A percentile compares a stretch with the other conserved stretches of the same genome.
Conservation (phyloP, 2,113 vertebrate species). For the Etheostoma cragini region DNA sequence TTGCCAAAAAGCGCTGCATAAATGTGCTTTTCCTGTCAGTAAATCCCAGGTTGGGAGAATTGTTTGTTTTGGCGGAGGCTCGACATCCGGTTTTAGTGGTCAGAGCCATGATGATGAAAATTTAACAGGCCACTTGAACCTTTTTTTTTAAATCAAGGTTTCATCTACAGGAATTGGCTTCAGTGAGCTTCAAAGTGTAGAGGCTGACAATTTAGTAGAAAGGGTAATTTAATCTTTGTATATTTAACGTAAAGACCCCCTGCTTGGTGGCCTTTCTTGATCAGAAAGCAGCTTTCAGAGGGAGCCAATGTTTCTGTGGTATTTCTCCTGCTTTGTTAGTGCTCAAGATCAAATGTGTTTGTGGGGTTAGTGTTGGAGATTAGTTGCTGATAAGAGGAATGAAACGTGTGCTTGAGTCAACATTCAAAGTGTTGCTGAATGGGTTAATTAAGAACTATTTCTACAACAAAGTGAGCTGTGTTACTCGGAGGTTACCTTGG, state of each 20-base stretch:
- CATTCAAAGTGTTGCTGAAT: conserved; percentile 1
- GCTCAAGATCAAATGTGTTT: conserved; percentile 24
- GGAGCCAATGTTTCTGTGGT: conserved; percentile 32
- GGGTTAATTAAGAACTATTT: conserved; percentile 65
- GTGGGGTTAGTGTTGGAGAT: neutral
- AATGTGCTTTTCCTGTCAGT: neutral
- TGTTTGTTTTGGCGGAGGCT: neutral
- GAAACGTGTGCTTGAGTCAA: conserved; percentile 12
- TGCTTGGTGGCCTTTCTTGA: conserved; percentile 20
- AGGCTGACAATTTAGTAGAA: conserved; percentile 9
- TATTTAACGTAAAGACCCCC: conserved; percentile 32
- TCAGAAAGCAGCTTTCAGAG: conserved; percentile 6
- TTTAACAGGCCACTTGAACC: neutral
- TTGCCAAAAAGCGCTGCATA: neutral
- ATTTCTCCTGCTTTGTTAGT: conserved; percentile 4
- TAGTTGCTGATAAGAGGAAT: conserved; percentile 19
- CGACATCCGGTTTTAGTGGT: neutral
- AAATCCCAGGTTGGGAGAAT: neutral
- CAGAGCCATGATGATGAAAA: neutral
- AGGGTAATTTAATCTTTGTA: conserved; percentile 4
- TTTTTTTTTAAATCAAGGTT: conserved; percentile 25
- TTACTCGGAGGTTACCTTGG: conserved; percentile 54
- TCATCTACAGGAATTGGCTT: conserved; percentile 8
- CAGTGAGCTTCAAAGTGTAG: conserved; percentile 1
- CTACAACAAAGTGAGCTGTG: conserved; percentile 20